Base-by-base conservation (phyloP, 2,888 invertebrate genomes). In the Aradus depressus region DNA sequence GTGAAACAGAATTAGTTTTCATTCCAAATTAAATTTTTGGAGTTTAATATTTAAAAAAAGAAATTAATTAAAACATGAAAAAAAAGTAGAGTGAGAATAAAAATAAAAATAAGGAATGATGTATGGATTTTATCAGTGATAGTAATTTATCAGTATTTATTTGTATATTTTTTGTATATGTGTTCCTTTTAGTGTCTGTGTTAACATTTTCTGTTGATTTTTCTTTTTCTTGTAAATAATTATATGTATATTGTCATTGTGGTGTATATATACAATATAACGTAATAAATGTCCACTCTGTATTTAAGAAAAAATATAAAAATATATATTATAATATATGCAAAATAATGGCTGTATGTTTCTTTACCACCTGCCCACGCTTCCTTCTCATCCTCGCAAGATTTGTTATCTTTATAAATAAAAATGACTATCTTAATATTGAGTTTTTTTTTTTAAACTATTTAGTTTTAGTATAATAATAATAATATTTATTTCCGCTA, bases 231-330 rank as follows among this genome's bases (percentile, higher is more conserved):
- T 45, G 34, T 50, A 50, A 22, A 45, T 45, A 45, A 12, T 31
- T 44, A 44, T 49, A 49, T 50, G 22, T 42, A 42, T 42, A 50
- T 50, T 39, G 39, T 39, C 31, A 50, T 50, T 31, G 39, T 39
- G 39, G 28, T 50, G 41, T 42, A 50, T 50, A 50, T 50, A 50
- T n/a, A n/a, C n/a, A n/a, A n/a, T n/a, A n/a, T 42, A 22, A 41
- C 32, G 28, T 34, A 42, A 50, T 50, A 38, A 32, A 18, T 50
- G 34, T 42, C 50, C 32, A 34, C 12, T 39, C 14, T 50, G 42
- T 42, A 41, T 50, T 34, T 50, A 50, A 42, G 31, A 41, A n/a
- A n/a, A n/a, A n/a, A n/a, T n/a, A n/a, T n/a, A n/a, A n/a, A n/a
- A 50, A 19, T 32, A 50, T 45, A 39, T 39, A 45, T n/a, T n/a